A percentile compares a stretch with the other conserved stretches of the same genome.
Conservation (phyloP, 2,888 invertebrate genomes). For the Epinotia ramella region DNA sequence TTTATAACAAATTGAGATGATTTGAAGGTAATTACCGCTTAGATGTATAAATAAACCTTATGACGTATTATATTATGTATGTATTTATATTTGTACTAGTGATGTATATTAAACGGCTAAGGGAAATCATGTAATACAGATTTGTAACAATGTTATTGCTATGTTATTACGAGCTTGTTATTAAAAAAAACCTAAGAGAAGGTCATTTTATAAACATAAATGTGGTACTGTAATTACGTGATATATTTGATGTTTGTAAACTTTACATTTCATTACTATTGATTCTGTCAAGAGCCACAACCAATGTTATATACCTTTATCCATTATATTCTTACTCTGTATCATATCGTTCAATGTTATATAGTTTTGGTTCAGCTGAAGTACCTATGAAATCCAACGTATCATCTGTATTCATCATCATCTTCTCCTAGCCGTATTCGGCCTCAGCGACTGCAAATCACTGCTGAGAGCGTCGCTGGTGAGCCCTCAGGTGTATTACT, state of each 20-base stretch:
- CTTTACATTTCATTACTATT: too few species aligned
- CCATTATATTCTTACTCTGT: too few species aligned
- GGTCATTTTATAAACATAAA: neutral
- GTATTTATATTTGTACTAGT: conserved; percentile 11
- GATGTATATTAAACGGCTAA: neutral
- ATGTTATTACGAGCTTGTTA: neutral
- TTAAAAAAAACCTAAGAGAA: neutral
- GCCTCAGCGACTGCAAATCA: too few species aligned
- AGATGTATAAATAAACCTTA: neutral
- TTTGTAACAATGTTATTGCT: neutral
- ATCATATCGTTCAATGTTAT: too few species aligned
- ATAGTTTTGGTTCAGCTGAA: conserved; percentile 57
- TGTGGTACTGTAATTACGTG: conserved; percentile 1
- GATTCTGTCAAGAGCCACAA: conserved; percentile 46
- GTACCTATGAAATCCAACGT: too few species aligned
- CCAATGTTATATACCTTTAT: conserved; percentile 56
- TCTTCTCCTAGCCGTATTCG: too few species aligned
- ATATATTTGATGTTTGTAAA: neutral
- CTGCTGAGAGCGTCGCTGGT: too few species aligned
- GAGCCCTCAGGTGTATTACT: too few species aligned
- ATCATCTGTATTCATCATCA: too few species aligned
- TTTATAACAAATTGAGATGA: neutral
- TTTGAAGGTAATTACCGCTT: neutral
- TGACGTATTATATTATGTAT: conserved; percentile 5
- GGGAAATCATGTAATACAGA: neutral